phyloP scores from a whole-genome alignment of 2,888 invertebrate genomes.

The Chydorus sphaericus region DNA sequence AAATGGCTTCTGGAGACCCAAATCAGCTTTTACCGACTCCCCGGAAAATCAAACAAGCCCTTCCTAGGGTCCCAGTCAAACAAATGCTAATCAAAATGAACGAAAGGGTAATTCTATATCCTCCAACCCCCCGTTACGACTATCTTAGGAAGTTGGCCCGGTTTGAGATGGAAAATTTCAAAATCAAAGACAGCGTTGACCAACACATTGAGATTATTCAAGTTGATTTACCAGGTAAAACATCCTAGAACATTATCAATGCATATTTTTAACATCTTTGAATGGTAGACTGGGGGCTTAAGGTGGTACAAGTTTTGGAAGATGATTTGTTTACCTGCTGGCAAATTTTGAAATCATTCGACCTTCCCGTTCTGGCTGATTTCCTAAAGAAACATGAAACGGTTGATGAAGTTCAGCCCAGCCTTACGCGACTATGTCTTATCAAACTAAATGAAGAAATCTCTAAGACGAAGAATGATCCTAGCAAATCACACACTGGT shows the following conservation, averaged over 20 bases:
- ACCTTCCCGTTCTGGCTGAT: neutral
- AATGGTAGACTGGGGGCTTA: neutral
- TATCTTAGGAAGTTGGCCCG: neutral
- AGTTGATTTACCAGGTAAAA: neutral
- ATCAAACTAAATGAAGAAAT: neutral
- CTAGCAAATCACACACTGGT: neutral
- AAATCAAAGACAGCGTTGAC: neutral
- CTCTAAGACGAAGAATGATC: neutral
- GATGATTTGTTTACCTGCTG: neutral
- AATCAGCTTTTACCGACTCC: neutral
- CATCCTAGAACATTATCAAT: neutral
- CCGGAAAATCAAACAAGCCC: neutral
- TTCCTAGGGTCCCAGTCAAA: too few relatives aligned
- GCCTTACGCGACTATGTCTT: neutral
- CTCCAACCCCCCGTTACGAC: neutral
- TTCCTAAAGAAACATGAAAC: neutral
- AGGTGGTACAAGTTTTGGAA: neutral
- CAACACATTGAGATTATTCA: neutral
- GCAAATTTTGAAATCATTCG: neutral
- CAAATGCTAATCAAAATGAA: neutral
- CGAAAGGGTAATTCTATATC: neutral
- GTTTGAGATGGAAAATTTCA: neutral
- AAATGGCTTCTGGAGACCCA: neutral
- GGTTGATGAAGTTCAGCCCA: neutral
- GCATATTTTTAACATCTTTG: neutral